These are phyloP conservation scores for Lochmaea crataegi DNA, from an alignment of 2,888 invertebrate species.

Conservation along the genomic window DNA sequence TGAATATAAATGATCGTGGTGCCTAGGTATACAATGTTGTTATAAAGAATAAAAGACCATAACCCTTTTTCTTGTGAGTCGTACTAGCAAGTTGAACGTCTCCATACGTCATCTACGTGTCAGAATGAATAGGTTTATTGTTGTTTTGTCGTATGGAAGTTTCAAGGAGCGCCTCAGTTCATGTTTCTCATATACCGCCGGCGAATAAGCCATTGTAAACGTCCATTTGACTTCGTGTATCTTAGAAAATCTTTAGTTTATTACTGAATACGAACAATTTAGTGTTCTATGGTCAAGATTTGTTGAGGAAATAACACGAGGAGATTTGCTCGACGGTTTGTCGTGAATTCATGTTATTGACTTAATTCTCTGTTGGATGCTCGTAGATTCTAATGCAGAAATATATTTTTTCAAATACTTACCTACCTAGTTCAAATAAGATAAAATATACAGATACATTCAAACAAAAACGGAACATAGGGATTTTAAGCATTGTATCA, in stretches of 20 bases:
- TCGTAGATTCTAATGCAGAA: background rate
- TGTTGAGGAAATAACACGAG: conserved; percentile 29
- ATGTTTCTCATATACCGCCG: conserved; percentile 38
- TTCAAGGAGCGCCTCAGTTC: conserved; percentile 43
- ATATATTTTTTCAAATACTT: background rate
- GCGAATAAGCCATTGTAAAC: conserved; percentile 42
- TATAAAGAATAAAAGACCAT: conserved; percentile 13
- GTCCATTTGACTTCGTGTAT: conserved; percentile 26
- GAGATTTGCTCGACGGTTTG: conserved; percentile 21
- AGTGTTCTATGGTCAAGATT: conserved; percentile 29
- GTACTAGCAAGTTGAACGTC: conserved; percentile 18
- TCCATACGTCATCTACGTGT: conserved; percentile 20
- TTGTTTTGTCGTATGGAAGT: conserved; percentile 18
- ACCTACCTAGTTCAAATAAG: too few species aligned
- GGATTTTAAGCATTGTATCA: too few species aligned
- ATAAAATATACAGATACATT: too few species aligned
- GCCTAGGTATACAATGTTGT: background rate
- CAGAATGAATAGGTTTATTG: conserved; percentile 21
- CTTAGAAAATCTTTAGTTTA: conserved; percentile 34
- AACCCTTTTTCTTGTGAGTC: conserved; percentile 10
- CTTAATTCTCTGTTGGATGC: background rate
- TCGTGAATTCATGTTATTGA: conserved; percentile 13
- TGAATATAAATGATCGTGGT: background rate
- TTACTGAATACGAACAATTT: conserved; percentile 20
- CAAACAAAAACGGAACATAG: too few species aligned